These are phyloP conservation scores for Hydrocynus forskahlii DNA, from an alignment of 2,797 vertebrate species.

Conservation along the genomic window DNA sequence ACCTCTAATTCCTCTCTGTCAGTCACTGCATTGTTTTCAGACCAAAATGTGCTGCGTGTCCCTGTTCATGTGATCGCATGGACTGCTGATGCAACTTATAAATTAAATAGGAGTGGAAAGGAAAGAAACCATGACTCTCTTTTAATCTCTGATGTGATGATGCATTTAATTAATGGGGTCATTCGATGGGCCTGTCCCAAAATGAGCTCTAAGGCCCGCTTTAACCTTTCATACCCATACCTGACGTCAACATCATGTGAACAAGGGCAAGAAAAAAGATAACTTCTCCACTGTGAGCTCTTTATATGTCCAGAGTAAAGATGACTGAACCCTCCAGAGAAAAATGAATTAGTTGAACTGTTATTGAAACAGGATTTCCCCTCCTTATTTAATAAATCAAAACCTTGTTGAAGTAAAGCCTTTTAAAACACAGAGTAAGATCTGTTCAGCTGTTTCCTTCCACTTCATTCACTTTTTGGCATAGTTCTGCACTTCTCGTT, in stretches of 20 bases:
- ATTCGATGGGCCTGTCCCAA: neutral
- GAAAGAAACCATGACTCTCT: neutral
- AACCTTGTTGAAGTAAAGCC: neutral
- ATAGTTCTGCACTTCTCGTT: neutral
- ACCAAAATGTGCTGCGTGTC: too few species aligned
- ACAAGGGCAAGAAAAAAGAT: too few species aligned
- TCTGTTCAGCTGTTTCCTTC: neutral
- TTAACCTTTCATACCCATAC: too few species aligned
- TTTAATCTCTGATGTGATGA: neutral
- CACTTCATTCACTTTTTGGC: neutral
- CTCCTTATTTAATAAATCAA: slow-evolving; percentile 6
- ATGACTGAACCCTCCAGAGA: neutral
- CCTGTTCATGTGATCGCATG: too few species aligned
- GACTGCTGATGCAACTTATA: too few species aligned
- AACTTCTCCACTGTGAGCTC: neutral
- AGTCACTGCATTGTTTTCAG: too few species aligned
- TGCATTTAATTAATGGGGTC: neutral
- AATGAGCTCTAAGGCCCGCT: too few species aligned
- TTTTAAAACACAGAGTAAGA: neutral
- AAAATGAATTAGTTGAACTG: neutral
- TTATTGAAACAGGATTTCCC: neutral
- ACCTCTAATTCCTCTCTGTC: too few species aligned
- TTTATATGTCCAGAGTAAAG: neutral
- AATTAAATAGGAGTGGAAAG: neutral
- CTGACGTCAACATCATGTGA: too few species aligned